Conservation (phyloP, 2,113 vertebrate genomes). For the Acanthochromis polyacanthus region DNA sequence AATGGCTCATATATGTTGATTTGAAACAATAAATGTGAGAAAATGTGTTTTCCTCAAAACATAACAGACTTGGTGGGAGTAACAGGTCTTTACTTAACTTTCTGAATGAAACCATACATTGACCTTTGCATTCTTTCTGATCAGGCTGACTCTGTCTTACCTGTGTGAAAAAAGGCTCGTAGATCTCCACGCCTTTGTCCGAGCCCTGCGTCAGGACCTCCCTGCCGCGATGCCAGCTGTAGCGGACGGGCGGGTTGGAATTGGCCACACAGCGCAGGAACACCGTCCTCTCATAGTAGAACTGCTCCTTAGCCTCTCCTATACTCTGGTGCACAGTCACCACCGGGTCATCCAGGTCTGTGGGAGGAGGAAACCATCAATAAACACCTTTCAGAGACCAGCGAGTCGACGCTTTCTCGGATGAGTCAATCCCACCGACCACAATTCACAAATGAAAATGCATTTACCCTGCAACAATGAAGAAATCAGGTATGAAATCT, state of each 20-base stretch:
- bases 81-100: neutral
- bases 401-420: neutral
- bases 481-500: conserved; percentile 1
- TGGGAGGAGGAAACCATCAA: conserved; percentile 11
- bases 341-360: conserved; percentile 96
- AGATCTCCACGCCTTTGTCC: conserved; percentile 98
- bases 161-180: conserved; percentile 99
- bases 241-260: conserved; percentile 96
- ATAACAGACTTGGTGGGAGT: no score
- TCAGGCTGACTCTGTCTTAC: conserved; percentile 79
- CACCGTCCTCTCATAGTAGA: conserved; percentile 97
- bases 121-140: neutral
- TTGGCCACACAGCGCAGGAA: conserved; percentile 98
- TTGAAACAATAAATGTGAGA: no score
- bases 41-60: no score
- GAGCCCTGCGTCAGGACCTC: conserved; percentile 96
- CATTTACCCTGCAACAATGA: neutral
- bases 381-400: neutral
- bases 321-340: conserved; percentile 99
- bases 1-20: no score
- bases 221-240: conserved; percentile 96
- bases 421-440: neutral
- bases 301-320: conserved; percentile 98
- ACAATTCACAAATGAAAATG: neutral
- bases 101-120: neutral